Conservation (phyloP, 2,888 invertebrate genomes). For the Zhengitettix transpicula region DNA sequence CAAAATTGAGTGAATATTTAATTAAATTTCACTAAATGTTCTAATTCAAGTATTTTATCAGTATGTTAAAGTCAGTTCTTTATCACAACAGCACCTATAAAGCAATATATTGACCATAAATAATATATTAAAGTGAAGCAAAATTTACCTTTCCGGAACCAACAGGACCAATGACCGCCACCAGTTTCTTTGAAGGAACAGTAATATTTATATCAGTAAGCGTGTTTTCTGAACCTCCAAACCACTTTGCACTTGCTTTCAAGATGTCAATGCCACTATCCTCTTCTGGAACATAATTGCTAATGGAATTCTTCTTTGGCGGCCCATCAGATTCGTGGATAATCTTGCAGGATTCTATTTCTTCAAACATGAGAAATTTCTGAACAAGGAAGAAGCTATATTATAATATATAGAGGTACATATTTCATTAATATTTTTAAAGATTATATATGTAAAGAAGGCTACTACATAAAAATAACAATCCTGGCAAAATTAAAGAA, state of each 20-base stretch:
- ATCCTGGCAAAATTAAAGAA: too few species aligned
- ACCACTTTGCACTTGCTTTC: conserved; percentile 3
- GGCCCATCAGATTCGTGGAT: neutral
- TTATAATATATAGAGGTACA: too few species aligned
- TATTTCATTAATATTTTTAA: too few species aligned
- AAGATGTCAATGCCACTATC: neutral
- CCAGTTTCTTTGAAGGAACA: conserved; percentile 34
- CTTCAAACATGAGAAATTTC: neutral
- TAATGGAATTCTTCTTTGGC: neutral
- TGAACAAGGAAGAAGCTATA: neutral
- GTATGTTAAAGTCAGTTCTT: too few species aligned
- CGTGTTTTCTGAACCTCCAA: conserved; percentile 27
- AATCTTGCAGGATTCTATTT: neutral
- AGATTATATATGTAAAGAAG: too few species aligned
- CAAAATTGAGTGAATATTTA: too few species aligned
- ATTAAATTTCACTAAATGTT: too few species aligned
- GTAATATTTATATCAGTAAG: conserved; percentile 36
- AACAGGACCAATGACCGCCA: conserved; percentile 74
- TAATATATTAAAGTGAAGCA: too few species aligned
- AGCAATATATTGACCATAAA: too few species aligned
- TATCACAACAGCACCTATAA: too few species aligned
- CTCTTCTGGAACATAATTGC: neutral
- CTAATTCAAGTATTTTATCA: too few species aligned
- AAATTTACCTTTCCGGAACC: conserved; percentile 62
- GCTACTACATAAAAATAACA: too few species aligned